phyloP scores from a whole-genome alignment of 2,113 vertebrate species.

The Pelusios castaneus region DNA sequence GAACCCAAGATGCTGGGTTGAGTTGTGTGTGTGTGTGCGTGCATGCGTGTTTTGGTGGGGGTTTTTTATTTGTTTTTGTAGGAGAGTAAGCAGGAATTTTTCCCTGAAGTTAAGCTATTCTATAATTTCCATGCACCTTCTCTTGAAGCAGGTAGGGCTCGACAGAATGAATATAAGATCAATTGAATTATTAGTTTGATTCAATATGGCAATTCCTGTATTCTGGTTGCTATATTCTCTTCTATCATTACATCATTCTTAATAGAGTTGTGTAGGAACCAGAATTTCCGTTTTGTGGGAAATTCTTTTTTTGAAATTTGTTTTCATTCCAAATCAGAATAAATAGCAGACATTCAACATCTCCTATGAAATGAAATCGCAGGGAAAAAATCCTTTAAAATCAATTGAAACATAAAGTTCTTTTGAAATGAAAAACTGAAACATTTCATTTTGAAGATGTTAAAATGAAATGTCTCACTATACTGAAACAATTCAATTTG shows the following conservation, averaged over 20 bases:
- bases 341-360: neutral
- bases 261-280: neutral
- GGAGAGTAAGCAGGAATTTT: neutral
- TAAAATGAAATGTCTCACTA: neutral
- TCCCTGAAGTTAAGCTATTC: neutral
- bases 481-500: neutral
- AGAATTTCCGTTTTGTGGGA: neutral
- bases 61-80: neutral
- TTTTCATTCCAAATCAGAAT: neutral
- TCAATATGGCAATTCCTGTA: neutral
- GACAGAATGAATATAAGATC: neutral
- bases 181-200: neutral
- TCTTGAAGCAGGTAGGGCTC: neutral
- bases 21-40: too few relatives aligned
- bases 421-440: neutral
- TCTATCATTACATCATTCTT: neutral
- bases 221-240: neutral
- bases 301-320: neutral
- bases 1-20: neutral
- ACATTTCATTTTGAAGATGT: neutral
- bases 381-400: neutral
- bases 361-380: neutral
- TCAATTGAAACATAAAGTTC: neutral
- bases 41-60: too few relatives aligned
- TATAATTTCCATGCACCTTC: neutral